Evolutionary conservation across 2,113 vertebrate species (phyloP).

Genomic region (Xenus cinereus): DNA sequence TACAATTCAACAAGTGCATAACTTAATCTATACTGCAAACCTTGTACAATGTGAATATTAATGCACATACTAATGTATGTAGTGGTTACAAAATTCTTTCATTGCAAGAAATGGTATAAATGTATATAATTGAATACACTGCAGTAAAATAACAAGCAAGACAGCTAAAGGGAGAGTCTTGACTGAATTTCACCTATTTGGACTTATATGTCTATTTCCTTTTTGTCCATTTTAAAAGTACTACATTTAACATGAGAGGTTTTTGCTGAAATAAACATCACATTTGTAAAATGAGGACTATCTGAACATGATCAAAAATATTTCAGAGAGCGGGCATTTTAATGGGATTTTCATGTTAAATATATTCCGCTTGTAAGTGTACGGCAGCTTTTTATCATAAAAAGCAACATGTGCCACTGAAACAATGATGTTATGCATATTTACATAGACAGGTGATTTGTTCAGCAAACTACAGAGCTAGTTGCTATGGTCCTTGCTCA

Average conservation of each 20-base stretch:
- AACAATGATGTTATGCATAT: not conserved
- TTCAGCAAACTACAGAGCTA: not conserved
- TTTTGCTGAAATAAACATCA: constrained; percentile 2
- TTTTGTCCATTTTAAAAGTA: not conserved
- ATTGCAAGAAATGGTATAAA: not conserved
- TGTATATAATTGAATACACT: not conserved
- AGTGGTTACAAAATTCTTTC: not conserved
- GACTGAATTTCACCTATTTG: constrained; percentile 3
- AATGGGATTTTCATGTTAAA: not conserved
- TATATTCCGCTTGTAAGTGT: constrained; percentile 3
- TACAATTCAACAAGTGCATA: not conserved
- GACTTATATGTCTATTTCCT: not conserved
- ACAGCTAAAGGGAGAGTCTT: not conserved
- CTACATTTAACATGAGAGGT: not conserved
- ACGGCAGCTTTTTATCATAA: not conserved
- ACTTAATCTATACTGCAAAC: constrained; percentile 17
- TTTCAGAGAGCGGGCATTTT: not conserved
- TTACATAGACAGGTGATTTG: not conserved
- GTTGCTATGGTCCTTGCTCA: not conserved
- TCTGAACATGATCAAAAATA: not conserved
- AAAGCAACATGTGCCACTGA: not conserved
- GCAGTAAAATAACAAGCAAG: not conserved
- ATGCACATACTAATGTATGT: not conserved
- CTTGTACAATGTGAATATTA: constrained; percentile 1
- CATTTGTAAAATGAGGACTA: not conserved